Evolutionary conservation across 2,888 invertebrate genomes (phyloP), one percentile per base, ranked within the genome.

Genomic region (Cheilosia vulpina): DNA sequence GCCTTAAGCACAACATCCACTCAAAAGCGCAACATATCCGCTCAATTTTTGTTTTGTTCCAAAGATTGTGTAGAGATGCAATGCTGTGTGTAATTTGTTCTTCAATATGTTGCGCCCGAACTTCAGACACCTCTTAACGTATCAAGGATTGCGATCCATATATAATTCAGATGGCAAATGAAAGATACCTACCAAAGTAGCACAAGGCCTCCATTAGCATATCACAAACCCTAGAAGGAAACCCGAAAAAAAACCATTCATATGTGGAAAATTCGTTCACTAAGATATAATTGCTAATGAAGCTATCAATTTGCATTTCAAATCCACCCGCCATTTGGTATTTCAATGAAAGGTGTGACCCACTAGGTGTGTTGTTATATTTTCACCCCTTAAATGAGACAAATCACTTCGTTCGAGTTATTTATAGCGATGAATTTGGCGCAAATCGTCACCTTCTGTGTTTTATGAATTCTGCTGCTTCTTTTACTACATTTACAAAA

Each of bases 311-410:
- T 62, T 63, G 50, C 17, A 45, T 60, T 50, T 60, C 19, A 47
- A 57, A 50, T 78, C 21, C 15, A 55, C 62, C 41, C 55, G 72
- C 13, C 52, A 62, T 68, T 62, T 68, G 63, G 63, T 55, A 38
- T 34, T 41, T 11, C 15, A 13, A n/a, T 41, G 45, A 53, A 62
- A 79, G 83, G 83, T 83, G 83, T 75, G 83, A 45, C 38, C 19
- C 11, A 43, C 21, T 24, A 62, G 71, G 55, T 57, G 66, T 68
- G 66, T 77, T 66, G 27, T 58, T 21, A 21, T 69, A 27, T 52
- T 52, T 62, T 68, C 55, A 62, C 77, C 69, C 82, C 68, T 60
- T 60, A 17, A 65, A 66, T 41, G 41, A 21, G 2, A 52, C 31
- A 21, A 31, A 31, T 31, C 11, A 17, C 11, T 50, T 9, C 38